Conservation (phyloP, 2,888 invertebrate genomes). For the Pandemis cinnamomeana region DNA sequence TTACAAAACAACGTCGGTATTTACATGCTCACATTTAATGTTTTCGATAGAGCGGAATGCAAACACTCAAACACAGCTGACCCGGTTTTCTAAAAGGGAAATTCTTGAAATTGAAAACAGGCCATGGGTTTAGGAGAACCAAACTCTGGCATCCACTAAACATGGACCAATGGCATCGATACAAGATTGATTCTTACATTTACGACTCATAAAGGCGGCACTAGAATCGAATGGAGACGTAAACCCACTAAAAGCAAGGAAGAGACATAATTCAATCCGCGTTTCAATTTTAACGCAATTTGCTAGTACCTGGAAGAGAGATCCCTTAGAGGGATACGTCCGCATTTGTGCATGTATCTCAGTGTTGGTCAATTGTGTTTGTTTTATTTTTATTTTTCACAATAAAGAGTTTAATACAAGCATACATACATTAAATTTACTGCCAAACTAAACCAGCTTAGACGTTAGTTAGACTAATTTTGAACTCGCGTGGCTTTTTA, state of each 20-base stretch:
- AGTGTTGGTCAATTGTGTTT: too few relatives aligned
- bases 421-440: too few relatives aligned
- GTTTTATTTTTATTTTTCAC: too few relatives aligned
- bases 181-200: slow-evolving; percentile 12
- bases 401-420: too few relatives aligned
- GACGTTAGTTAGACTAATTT: not conserved
- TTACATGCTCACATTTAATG: slow-evolving; percentile 25
- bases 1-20: slow-evolving; percentile 24
- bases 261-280: not conserved
- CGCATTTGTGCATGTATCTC: too few relatives aligned
- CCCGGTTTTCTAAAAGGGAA: slow-evolving; percentile 27
- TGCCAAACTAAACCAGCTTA: too few relatives aligned
- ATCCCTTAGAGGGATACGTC: too few relatives aligned
- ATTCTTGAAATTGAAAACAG: slow-evolving; percentile 33
- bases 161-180: slow-evolving; percentile 15
- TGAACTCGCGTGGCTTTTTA: not conserved
- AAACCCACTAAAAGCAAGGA: slow-evolving; percentile 2
- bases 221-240: slow-evolving; percentile 6
- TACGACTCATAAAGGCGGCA: slow-evolving; percentile 7
- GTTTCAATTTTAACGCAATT: not conserved
- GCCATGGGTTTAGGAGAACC: slow-evolving; percentile 4
- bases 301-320: too few relatives aligned
- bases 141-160: slow-evolving; percentile 7
- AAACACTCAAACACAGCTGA: slow-evolving; percentile 20
- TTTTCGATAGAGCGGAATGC: slow-evolving; percentile 26